A percentile compares a stretch with the other conserved stretches of the same genome.
phyloP scores from a whole-genome alignment of 1,140 invertebrate species.

The Eurosta solidaginis region DNA sequence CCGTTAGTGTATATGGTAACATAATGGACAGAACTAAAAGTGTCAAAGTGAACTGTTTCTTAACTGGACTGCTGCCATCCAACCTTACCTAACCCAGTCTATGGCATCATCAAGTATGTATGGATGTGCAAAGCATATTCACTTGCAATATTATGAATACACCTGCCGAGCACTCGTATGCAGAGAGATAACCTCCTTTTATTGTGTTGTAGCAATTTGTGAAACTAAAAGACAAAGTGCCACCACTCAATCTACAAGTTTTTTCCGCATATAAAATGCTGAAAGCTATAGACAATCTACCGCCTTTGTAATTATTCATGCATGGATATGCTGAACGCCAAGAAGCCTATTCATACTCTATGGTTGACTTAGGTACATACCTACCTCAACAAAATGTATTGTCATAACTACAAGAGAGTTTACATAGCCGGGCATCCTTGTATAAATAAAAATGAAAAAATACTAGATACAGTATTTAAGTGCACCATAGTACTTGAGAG shows the following conservation, averaged over 20 bases:
- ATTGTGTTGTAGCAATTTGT: not conserved
- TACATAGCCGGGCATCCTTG: not conserved
- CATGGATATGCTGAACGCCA: not conserved
- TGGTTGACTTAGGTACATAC: not conserved
- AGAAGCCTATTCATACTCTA: not conserved
- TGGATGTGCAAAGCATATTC: too few species aligned
- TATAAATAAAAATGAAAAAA: not conserved
- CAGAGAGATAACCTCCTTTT: not conserved
- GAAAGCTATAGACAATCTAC: not conserved
- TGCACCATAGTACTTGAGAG: not conserved
- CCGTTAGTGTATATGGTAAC: too few species aligned
- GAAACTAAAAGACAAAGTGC: not conserved
- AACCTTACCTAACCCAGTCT: too few species aligned
- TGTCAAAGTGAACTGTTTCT: too few species aligned
- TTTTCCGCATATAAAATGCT: slow-evolving; percentile 5
- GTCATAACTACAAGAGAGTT: not conserved
- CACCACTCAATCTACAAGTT: not conserved
- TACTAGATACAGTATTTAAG: too few species aligned
- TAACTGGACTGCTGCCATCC: too few species aligned
- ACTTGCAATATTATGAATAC: not conserved
- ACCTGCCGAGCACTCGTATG: not conserved
- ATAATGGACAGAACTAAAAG: too few species aligned
- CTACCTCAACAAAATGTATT: not conserved
- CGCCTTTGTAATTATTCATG: not conserved
- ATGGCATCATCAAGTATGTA: too few species aligned